Percentiles rank a stretch among this genome's conserved stretches.
These are phyloP conservation scores for Seriola rivoliana DNA, from an alignment of 2,113 vertebrate genomes.

Conservation along the genomic window DNA sequence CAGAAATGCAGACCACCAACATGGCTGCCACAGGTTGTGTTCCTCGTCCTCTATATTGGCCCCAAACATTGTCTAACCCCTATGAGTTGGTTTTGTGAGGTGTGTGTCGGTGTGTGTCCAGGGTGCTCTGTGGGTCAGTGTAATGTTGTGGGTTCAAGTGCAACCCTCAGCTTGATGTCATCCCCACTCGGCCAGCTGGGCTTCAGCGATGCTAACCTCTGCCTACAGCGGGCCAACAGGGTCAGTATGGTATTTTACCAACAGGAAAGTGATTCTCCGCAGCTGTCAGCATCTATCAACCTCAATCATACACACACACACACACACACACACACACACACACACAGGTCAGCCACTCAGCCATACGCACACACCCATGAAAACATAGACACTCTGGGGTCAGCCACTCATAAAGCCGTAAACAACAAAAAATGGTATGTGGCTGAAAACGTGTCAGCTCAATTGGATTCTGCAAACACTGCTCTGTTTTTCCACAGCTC, in stretches of 20 bases:
- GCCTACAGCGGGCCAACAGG: slow-evolving; percentile 88
- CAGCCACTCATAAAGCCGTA: slow-evolving; percentile 78
- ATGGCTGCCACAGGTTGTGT: neutral
- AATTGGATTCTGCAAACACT: slow-evolving; percentile 78
- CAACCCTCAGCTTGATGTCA: slow-evolving; percentile 85
- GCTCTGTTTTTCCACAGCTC: slow-evolving; percentile 68
- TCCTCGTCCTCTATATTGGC: slow-evolving; percentile 16
- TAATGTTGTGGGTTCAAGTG: slow-evolving; percentile 66
- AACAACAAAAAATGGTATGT: slow-evolving; percentile 82
- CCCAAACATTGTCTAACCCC: neutral
- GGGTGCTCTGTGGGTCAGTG: slow-evolving; percentile 47
- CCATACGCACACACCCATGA: slow-evolving; percentile 30
- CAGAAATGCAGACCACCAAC: slow-evolving; percentile 15
- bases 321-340: slow-evolving; percentile 30
- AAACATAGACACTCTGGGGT: slow-evolving; percentile 60
- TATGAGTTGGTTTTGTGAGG: slow-evolving; percentile 21
- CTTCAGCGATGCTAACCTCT: slow-evolving; percentile 90
- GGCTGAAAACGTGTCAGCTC: slow-evolving; percentile 78
- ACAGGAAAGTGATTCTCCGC: slow-evolving; percentile 88
- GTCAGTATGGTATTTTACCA: slow-evolving; percentile 90
- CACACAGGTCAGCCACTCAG: slow-evolving; percentile 54
- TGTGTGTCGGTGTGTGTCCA: slow-evolving; percentile 48
- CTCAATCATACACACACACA: slow-evolving; percentile 66
- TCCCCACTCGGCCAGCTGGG: slow-evolving; percentile 81
- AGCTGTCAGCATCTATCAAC: slow-evolving; percentile 89